Evolutionary conservation across 37 sponge, comb jelly and placozoan species (phyloP), one percentile per base, ranked within the genome.

Genomic region (Theonella swinhoei): DNA sequence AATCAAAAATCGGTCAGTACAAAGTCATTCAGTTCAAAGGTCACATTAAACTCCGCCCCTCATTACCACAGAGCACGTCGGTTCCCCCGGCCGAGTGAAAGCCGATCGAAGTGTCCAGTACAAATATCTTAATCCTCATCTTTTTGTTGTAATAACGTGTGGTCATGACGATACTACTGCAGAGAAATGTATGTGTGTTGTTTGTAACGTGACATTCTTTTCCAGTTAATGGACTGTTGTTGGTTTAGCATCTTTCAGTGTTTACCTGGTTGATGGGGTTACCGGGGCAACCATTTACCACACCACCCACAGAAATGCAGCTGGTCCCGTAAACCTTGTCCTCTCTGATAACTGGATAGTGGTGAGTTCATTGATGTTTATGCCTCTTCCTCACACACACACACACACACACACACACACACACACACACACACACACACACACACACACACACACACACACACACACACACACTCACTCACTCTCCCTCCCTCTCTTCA

Each of bases 41-140:
- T 47, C 54, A 14, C 54, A 47, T 78, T 3, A 28, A 69, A 40
- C 26, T 17, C 17, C 73, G 26, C 75, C n/a, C 4, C 5, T 32
- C 2, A 11, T 58, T 11, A 58, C 60, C 19, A 26, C 65, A 92
- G 96, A 95, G 59, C 68, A 31, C 2, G 84, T 95, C 75, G 78
- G 92, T 77, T 81, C 94, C 4, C 81, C 85, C 24, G 99, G 90
- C 0, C 61, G 90, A 34, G 92, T 91, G 1, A 23, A 79, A 38
- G 80, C 78, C 5, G 91, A 95, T 64, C 88, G 96, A 19, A 83
- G 80, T 65, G 92, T 95, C 5, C 88, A 92, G 64, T 95, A 93
- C 89, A 98, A 98, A 79, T 98, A 98, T 71, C 79, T 95, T 32
- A 98, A 98, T 71, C 99, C 99, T 39, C 88, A 98, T 54, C 76